Base-by-base conservation (phyloP, 2,797 vertebrate species). In the Petrocephalus sullivani region DNA sequence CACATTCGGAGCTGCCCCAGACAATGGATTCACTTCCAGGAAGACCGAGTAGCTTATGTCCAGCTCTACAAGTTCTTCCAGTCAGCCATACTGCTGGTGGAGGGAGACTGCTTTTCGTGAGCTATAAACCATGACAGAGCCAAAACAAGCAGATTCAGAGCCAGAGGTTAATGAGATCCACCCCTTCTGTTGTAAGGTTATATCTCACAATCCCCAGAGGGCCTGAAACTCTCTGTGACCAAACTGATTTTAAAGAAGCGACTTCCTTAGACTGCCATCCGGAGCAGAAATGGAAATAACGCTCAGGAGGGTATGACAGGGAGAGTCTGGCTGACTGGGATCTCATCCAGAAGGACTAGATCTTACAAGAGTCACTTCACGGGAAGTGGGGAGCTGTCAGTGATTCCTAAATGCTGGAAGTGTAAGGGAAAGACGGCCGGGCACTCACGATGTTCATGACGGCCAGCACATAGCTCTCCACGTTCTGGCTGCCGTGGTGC, bases 381-480 rank as follows among this genome's bases (percentile, higher is more conserved):
- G 16, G 16, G 6, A 64, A 87, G 87, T 14, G 0, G 16, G 46
- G 71, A 78, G 16, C 71, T 46, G 33, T 19, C 67, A 16, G 37
- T 21, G 14, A 33, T 51, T 82, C 78, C 78, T 49, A n/a, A 82
- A 82, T 9, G 37, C 9, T 23, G 16, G 8, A 9, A 53, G 14
- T 5, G 3, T 1, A 21, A 85, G 3, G 23, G 54, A 4, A 8
- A 7, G 19, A 49, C 2, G 37, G 3, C 53, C 1, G 7, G 49
- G 28, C 60, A 96, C 98, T 97, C 92, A 99, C 98, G 91, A 99
- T 99, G 93, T 99, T 99, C 98, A 99, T 99, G 91, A 99, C 94
- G 0, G 98, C 97, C 87, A 99, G 95, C 89, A 98, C 95, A 0
- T 99, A 99, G 93, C 93, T 96, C 93, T 98, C 98, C 4, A 98